phyloP scores from a whole-genome alignment of 2,888 invertebrate genomes.

The Proisotoma minuta region DNA sequence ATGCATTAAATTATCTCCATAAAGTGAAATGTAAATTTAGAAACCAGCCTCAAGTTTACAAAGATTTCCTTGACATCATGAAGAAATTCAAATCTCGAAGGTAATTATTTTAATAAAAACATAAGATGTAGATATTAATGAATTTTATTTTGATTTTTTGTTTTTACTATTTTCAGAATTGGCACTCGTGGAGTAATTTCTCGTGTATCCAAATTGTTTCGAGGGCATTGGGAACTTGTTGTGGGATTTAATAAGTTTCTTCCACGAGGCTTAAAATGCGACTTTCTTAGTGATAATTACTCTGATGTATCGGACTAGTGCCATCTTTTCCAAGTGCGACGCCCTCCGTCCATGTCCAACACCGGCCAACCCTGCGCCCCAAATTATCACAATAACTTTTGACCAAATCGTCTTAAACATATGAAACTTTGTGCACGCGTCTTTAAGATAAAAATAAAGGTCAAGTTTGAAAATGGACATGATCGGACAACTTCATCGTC shows the following conservation, averaged over 20 bases:
- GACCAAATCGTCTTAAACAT: too few species aligned
- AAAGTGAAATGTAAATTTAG: slow-evolving; percentile 90
- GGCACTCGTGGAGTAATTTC: slow-evolving; percentile 96
- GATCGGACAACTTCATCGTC: too few species aligned
- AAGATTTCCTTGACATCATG: slow-evolving; percentile 99
- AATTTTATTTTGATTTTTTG: too few species aligned
- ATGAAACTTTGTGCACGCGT: too few species aligned
- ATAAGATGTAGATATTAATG: neutral
- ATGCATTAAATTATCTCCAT: slow-evolving; percentile 90
- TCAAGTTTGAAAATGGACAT: too few species aligned
- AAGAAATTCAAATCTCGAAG: slow-evolving; percentile 98
- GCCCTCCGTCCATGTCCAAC: neutral
- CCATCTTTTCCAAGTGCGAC: neutral
- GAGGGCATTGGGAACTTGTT: slow-evolving; percentile 93
- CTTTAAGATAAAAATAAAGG: too few species aligned
- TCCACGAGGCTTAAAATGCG: slow-evolving; percentile 98
- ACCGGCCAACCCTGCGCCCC: neutral
- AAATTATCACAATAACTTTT: too few species aligned
- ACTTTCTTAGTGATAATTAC: slow-evolving; percentile 88
- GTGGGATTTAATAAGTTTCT: slow-evolving; percentile 98
- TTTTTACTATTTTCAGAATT: slow-evolving; percentile 56
- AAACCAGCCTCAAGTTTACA: slow-evolving; percentile 91
- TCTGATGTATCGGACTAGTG: neutral
- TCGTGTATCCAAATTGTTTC: slow-evolving; percentile 88
- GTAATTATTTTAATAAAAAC: slow-evolving; percentile 50